Evolutionary conservation across 2,113 vertebrate species (phyloP), one percentile per base, ranked within the genome.

Genomic region (Mobula hypostoma): DNA sequence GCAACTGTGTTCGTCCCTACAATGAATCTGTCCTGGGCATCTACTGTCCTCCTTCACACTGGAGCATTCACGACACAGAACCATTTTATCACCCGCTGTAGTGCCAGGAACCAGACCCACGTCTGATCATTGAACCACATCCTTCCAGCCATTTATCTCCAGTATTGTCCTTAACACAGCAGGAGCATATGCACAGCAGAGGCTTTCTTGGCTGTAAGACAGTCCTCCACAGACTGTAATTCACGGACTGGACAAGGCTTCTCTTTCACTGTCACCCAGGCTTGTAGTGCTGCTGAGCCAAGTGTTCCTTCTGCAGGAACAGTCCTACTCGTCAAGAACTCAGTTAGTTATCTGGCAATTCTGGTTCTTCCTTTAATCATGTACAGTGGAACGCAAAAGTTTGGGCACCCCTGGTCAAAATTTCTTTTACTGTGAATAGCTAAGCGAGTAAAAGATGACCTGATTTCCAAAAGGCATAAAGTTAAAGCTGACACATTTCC

Each of bases 201-300:
- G 40, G 66, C 61, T 91, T 91, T 61, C 87, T 63, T 91, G 6
- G 87, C 87, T 68, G 61, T 68, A 68, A 91, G n/a, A 68, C 87
- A 91, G 63, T 36, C 27, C n/a, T 66, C n/a, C 7, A 68, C 87
- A 32, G 61, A 91, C 61, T 91, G 61, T 91, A 91, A 32, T 91
- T 19, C 66, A n/a, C 15, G 17, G 5, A 9, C 7, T 19, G 66
- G 17, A 66, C 58, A 91, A 91, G 61, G 6, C n/a, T 91, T 17
- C 87, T 63, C 11, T 68, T 91, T 91, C 61, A 91, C 17, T n/a
- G 29, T n/a, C 29, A 32, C 61, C 29, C 9, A 32, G 61, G 58
- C 61, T 36, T 91, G 63, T n/a, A 90, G 63, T 68, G 21, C n/a
- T 90, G 87, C 61, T 90, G 11, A 68, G n/a, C 27, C 14, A 3